phyloP scores from a whole-genome alignment of 2,888 invertebrate species.

The Aphelenchoides bicaudatus region DNA sequence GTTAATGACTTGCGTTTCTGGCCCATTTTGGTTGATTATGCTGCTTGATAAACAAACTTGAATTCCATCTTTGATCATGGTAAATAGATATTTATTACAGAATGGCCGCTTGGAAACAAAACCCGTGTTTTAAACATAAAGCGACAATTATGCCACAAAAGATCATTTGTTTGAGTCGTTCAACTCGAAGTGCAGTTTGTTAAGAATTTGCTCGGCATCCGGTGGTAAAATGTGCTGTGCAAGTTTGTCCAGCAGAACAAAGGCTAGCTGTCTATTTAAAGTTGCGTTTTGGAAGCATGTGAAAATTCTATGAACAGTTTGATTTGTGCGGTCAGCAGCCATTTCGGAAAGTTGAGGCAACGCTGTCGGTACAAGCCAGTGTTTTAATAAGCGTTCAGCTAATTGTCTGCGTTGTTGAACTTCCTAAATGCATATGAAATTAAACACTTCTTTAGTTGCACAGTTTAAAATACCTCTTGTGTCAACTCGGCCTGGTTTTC shows the following conservation, averaged over 20 bases:
- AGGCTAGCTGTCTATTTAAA: slow-evolving; percentile 8
- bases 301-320: neutral
- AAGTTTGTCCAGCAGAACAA: slow-evolving; percentile 4
- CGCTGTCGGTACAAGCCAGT: neutral
- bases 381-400: slow-evolving; percentile 22
- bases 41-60: too few relatives aligned
- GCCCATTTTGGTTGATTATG: too few relatives aligned
- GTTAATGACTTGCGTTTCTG: too few relatives aligned
- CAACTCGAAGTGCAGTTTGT: neutral
- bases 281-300: neutral
- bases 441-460: too few relatives aligned
- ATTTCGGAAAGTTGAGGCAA: neutral
- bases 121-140: too few relatives aligned
- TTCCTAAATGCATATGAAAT: too few relatives aligned
- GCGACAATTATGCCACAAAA: too few relatives aligned
- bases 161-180: too few relatives aligned
- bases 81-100: too few relatives aligned
- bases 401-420: slow-evolving; percentile 18
- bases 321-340: neutral
- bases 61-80: too few relatives aligned
- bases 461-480: too few relatives aligned
- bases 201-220: neutral
- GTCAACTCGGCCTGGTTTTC: slow-evolving; percentile 2
- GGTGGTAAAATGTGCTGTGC: neutral
- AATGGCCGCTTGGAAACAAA: too few relatives aligned